These are phyloP conservation scores for Drosophila sturtevanti DNA, from an alignment of 1,140 invertebrate species.

Conservation along the genomic window DNA sequence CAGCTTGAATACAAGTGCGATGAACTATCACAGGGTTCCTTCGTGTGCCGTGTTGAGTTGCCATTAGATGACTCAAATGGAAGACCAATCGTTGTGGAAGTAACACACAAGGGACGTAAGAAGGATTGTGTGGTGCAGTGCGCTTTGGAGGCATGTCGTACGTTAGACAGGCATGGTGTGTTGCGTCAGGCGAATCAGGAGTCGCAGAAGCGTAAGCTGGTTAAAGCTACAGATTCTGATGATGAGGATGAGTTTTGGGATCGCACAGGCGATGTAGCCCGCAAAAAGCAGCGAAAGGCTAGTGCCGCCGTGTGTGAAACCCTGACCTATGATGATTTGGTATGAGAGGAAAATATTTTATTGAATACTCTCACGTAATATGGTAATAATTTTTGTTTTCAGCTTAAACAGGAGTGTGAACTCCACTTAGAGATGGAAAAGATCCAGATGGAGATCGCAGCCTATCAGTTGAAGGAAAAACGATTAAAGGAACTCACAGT, in stretches of 20 bases:
- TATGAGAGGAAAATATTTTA: constrained; percentile 66
- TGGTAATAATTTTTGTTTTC: constrained; percentile 37
- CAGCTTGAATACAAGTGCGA: constrained; percentile 92
- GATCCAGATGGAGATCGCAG: constrained; percentile 85
- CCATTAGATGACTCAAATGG: constrained; percentile 92
- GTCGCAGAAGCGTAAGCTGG: constrained; percentile 86
- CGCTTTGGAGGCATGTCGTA: constrained; percentile 96
- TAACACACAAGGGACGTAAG: constrained; percentile 94
- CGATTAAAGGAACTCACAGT: constrained; percentile 84
- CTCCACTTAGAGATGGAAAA: constrained; percentile 85
- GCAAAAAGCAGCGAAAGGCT: constrained; percentile 89
- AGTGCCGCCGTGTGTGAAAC: constrained; percentile 84
- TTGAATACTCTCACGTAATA: background rate
- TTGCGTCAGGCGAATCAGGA: constrained; percentile 89
- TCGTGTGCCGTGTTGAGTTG: constrained; percentile 86
- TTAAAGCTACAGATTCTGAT: constrained; percentile 90
- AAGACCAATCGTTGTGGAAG: constrained; percentile 90
- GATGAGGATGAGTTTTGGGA: constrained; percentile 97
- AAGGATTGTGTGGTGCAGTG: constrained; percentile 97
- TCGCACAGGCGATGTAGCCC: constrained; percentile 95
- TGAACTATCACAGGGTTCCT: constrained; percentile 91
- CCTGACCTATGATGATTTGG: constrained; percentile 91
- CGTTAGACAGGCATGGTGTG: constrained; percentile 92
- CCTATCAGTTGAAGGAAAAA: constrained; percentile 79
- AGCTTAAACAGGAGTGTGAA: constrained; percentile 88